phyloP scores from a whole-genome alignment of 2,888 invertebrate species.

The Phasia obesa region DNA sequence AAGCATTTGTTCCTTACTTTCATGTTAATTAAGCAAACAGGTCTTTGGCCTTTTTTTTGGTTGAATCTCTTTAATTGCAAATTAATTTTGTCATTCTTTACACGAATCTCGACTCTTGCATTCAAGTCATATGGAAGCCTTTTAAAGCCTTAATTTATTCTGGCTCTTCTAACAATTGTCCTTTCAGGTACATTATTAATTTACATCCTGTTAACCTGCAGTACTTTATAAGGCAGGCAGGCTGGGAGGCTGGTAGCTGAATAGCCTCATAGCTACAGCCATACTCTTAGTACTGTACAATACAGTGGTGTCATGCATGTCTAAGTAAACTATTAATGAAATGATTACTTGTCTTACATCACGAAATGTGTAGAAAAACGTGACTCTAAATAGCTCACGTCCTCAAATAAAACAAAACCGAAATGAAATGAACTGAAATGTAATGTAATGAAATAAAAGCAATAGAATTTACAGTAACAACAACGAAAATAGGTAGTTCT shows the following conservation, averaged over 20 bases:
- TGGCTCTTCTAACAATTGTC: slow-evolving; percentile 14
- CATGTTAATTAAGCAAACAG: background rate
- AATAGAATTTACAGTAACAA: slow-evolving; percentile 33
- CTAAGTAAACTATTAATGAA: slow-evolving; percentile 64
- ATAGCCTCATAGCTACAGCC: no score
- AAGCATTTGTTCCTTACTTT: background rate
- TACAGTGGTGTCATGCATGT: slow-evolving; percentile 45
- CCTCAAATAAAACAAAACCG: slow-evolving; percentile 32
- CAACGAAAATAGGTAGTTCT: background rate
- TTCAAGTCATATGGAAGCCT: background rate
- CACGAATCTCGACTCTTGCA: slow-evolving; percentile 2
- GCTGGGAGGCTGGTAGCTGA: no score
- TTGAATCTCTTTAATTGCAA: background rate
- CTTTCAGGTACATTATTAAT: slow-evolving; percentile 55
- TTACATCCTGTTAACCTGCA: slow-evolving; percentile 57
- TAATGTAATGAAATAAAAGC: no score
- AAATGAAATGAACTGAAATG: no score
- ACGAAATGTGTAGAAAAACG: slow-evolving; percentile 67
- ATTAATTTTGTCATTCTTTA: slow-evolving; percentile 15
- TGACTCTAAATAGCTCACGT: slow-evolving; percentile 70
- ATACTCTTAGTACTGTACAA: no score
- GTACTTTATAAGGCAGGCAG: slow-evolving; percentile 55
- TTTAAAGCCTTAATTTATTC: background rate
- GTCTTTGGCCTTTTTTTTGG: background rate
- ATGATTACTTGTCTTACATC: slow-evolving; percentile 70